Evolutionary conservation across 2,888 invertebrate species (phyloP).

Genomic region (Drosophila nr. perissopoda): DNA sequence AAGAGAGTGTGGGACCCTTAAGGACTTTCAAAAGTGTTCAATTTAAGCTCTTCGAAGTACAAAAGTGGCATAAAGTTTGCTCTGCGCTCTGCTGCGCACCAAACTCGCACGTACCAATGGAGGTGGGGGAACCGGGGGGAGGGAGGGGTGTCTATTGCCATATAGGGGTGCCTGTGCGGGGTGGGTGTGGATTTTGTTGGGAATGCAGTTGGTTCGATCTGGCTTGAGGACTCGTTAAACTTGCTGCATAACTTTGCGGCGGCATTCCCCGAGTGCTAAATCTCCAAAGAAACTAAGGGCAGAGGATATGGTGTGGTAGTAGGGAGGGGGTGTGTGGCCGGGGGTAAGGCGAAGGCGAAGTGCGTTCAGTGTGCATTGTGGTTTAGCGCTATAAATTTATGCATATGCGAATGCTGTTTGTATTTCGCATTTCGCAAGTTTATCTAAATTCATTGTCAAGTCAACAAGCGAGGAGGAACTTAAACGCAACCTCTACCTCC

Average conservation of each 20-base stretch:
- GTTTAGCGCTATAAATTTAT: slow-evolving; percentile 65
- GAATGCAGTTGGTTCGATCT: neutral
- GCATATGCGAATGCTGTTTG: slow-evolving; percentile 79
- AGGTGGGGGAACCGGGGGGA: neutral
- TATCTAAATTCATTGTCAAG: slow-evolving; percentile 80
- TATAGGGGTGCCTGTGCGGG: neutral
- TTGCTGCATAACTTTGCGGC: slow-evolving; percentile 69
- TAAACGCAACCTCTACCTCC: neutral
- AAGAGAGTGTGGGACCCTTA: slow-evolving; percentile 52
- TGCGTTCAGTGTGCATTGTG: slow-evolving; percentile 9
- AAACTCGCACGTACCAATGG: slow-evolving; percentile 53
- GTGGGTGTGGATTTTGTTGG: neutral
- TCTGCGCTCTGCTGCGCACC: slow-evolving; percentile 61
- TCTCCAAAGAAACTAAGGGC: slow-evolving; percentile 3
- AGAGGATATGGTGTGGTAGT: neutral
- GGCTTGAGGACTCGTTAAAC: slow-evolving; percentile 44
- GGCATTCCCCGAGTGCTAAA: slow-evolving; percentile 52
- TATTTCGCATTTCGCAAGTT: slow-evolving; percentile 79
- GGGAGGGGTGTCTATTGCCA: neutral
- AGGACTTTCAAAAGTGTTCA: slow-evolving; percentile 78
- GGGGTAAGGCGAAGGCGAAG: neutral
- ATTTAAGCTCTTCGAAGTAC: slow-evolving; percentile 74
- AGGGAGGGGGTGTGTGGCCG: neutral
- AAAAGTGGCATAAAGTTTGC: slow-evolving; percentile 76
- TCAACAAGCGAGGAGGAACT: slow-evolving; percentile 43